Base-by-base conservation (phyloP, 2,888 invertebrate genomes). In the Leptinotarsa haldemani region DNA sequence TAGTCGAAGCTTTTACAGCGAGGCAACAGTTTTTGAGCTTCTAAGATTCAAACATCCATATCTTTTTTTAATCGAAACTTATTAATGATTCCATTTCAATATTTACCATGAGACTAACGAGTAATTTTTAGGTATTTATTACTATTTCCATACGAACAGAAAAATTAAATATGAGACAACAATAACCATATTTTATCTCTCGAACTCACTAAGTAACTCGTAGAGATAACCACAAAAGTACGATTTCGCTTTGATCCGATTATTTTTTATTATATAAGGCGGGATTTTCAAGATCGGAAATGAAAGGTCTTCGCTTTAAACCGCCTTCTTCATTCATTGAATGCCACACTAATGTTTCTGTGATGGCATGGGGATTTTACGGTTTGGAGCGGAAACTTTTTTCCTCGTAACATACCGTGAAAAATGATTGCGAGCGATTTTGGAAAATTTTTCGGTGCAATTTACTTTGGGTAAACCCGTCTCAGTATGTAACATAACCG, bases 281-380 rank as follows among this genome's bases (percentile, higher is more conserved):
- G 22, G 56, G 22, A 56, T 56, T 56, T 20, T 22, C 15, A 12
- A 56, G 20, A 22, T 22, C 15, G 13, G 13, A 20, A 22, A 12
- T 56, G 22, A 22, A 20, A 56, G 56, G 22, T 56, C 12, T 56
- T 56, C 56, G 20, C 22, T 22, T 20, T 56, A 15, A 56, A 56
- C 12, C 15, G 15, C 13, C 22, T 22, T 56, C 22, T 56, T 56
- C 15, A 56, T 56, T 56, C 15, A 13, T 9, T 20, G 22, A 22
- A 56, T 56, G 56, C 20, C 12, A 22, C 22, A 56, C 15, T 25
- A 56, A 56, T 56, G 56, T 25, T 13, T 56, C 56, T 56, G 13
- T 56, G 56, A 56, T 56, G 56, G 56, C 25, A 56, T 56, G 56
- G 56, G 56, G 56, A 16, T 56, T 56, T 56, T 56, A 56, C 22